These are phyloP conservation scores for Brachypodius melanocephalos DNA, from an alignment of 2,113 vertebrate species.

Conservation along the genomic window DNA sequence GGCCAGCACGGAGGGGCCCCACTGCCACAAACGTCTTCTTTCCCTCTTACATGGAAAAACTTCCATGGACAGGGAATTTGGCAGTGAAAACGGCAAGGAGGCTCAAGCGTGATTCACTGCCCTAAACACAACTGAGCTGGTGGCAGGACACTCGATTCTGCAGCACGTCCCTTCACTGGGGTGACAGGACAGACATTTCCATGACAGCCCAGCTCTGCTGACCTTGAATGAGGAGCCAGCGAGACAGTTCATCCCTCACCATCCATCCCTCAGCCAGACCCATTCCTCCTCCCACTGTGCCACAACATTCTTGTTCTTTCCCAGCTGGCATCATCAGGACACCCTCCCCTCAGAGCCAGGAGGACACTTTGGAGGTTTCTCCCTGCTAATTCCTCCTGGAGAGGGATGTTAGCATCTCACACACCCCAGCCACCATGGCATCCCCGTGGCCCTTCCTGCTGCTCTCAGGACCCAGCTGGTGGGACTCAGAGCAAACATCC, in stretches of 20 bases:
- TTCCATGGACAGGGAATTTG: background rate
- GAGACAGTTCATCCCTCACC: background rate
- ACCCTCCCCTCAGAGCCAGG: background rate
- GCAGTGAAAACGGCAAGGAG: rapidly evolving
- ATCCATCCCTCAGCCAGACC: background rate
- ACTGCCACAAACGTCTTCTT: background rate
- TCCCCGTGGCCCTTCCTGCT: background rate
- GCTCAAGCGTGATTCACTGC: background rate
- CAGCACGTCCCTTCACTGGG: background rate
- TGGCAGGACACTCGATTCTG: background rate
- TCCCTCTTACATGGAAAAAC: background rate
- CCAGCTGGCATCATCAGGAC: background rate
- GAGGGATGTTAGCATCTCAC: background rate
- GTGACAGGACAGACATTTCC: background rate
- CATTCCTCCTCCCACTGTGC: background rate
- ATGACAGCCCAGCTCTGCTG: background rate
- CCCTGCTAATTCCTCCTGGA: background rate
- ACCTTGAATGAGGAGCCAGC: rapidly evolving
- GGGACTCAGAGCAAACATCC: constrained; percentile 43
- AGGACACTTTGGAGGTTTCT: background rate
- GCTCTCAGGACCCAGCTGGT: constrained; percentile 31
- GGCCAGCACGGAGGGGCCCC: rapidly evolving
- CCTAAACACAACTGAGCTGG: background rate
- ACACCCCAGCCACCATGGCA: background rate
- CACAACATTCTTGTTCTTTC: background rate